A percentile compares a stretch with the other conserved stretches of the same genome.
These are phyloP conservation scores for Torymus tubicola DNA, from an alignment of 2,888 invertebrate species.

Conservation along the genomic window DNA sequence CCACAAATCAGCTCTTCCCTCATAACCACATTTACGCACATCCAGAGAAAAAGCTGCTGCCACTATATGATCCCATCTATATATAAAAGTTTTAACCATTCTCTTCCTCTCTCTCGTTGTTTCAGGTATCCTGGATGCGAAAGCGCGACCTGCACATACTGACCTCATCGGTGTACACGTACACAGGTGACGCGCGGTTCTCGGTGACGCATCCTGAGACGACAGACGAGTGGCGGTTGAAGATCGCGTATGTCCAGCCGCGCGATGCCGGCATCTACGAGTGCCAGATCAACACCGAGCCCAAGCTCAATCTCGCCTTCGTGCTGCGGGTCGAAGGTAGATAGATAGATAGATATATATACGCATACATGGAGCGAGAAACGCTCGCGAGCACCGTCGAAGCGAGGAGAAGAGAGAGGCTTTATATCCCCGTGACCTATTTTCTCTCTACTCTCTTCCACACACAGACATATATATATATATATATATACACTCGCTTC, in stretches of 20 bases:
- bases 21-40: no score
- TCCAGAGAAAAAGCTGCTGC: no score
- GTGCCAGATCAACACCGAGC: conserved; percentile 93
- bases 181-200: conserved; percentile 92
- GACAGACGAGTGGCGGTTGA: conserved; percentile 91
- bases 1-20: no score
- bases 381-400: no score
- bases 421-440: neutral
- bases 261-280: conserved; percentile 91
- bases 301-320: conserved; percentile 91
- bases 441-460: neutral
- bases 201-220: conserved; percentile 90
- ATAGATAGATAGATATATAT: neutral
- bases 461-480: no score
- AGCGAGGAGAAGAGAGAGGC: no score
- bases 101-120: neutral
- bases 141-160: conserved; percentile 90
- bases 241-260: conserved; percentile 89
- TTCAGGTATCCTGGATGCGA: conserved; percentile 89
- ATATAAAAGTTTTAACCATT: no score
- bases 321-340: conserved; percentile 88
- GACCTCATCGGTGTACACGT: conserved; percentile 90
- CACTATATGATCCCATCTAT: no score
- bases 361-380: neutral
- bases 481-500: no score